These are phyloP conservation scores for Intellagama lesueurii DNA, from an alignment of 2,797 vertebrate genomes.

Conservation along the genomic window DNA sequence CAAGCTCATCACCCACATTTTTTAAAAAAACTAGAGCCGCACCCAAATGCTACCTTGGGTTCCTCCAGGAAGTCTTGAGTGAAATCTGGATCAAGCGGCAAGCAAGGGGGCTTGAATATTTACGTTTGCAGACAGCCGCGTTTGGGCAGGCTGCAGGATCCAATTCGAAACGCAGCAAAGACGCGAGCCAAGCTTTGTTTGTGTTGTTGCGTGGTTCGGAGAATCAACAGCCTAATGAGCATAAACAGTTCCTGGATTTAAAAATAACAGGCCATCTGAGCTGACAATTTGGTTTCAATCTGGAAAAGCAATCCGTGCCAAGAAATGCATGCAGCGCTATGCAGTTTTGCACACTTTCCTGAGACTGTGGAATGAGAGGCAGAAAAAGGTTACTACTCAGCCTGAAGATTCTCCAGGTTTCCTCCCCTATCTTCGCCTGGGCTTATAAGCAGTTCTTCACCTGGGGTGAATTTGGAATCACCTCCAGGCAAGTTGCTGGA, in stretches of 20 bases:
- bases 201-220: constrained; percentile 44
- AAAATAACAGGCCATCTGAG: constrained; percentile 59
- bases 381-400: background rate
- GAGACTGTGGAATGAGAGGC: background rate
- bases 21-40: too few species aligned
- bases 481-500: background rate
- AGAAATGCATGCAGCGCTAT: background rate
- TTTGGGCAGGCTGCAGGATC: background rate
- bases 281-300: constrained; percentile 53
- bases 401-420: background rate
- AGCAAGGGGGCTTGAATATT: too few species aligned
- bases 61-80: too few species aligned
- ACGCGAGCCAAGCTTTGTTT: constrained; percentile 47
- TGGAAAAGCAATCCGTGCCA: constrained; percentile 30
- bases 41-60: too few species aligned
- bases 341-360: background rate
- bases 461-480: background rate
- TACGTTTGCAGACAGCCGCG: too few species aligned
- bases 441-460: background rate
- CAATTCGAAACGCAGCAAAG: constrained; percentile 17
- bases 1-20: too few species aligned
- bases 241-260: constrained; percentile 59
- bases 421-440: background rate
- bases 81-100: too few species aligned
- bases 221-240: constrained; percentile 63